Evolutionary conservation across 2,113 vertebrate genomes (phyloP), one percentile per base, ranked within the genome.

Genomic region (Henicopernis longicauda): DNA sequence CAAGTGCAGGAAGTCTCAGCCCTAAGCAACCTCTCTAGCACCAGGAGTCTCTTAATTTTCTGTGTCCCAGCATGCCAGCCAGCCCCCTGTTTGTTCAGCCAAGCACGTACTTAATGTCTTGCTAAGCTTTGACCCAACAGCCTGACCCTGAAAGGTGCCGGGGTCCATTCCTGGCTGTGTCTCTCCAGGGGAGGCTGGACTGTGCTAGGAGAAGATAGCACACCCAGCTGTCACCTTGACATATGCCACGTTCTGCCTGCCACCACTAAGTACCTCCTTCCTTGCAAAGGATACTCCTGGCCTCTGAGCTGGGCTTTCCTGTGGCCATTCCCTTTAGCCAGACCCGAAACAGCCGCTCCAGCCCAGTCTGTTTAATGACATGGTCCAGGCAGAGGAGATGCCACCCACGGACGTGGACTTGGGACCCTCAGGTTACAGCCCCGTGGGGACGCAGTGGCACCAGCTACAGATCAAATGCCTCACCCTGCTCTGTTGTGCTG

Each of bases 371-470:
- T 45, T 38, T 40, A 42, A 49, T 21, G 16, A 25, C 31, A 25
- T 9, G 15, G 18, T 40, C 25, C 23, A 69, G 7, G 26, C 26
- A 47, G 67, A 62, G 13, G 15, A 82, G 50, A 22, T 76, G 32
- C 21, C 20, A 61, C 12, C 12, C 34, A 42, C 1, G 1, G 17
- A 17, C 0, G 3, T 70, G 25, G 25, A 11, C 32, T 79, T 8
- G 1, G 26, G 40, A 45, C 13, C 21, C 13, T 58, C 38, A 38
- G 15, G 31, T 42, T 76, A 26, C 1, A 3, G 20, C 16, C 40
- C 52, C 1, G 0, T 26, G n/a, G 21, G 31, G 26, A 81, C 2
- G 4, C 16, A 18, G 45, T 42, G 63, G 21, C 11, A 47, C 26
- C 38, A 67, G 34, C 25, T 66, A 40, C 50, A 62, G 45, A 59